These are phyloP conservation scores for Cylloceria caligata DNA, from an alignment of 2,888 invertebrate genomes.

Conservation along the genomic window DNA sequence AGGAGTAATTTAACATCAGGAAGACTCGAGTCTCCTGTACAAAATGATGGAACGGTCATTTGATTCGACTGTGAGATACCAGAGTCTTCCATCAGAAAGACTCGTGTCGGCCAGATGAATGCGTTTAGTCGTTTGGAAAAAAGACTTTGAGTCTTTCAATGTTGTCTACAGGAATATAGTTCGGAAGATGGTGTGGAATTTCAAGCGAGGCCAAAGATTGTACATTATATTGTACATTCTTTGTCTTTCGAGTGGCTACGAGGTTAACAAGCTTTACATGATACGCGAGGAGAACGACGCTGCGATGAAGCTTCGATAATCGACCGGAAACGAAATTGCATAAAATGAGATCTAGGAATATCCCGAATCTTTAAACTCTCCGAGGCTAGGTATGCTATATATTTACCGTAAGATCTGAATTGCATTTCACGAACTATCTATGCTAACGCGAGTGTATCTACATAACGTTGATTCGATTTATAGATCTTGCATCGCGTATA, in stretches of 20 bases:
- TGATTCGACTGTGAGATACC: too few species aligned
- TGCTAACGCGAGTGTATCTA: conserved; percentile 40
- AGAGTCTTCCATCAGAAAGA: too few species aligned
- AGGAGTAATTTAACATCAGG: too few species aligned
- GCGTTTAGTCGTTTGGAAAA: too few species aligned
- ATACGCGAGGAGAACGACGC: background rate
- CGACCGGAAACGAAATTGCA: background rate
- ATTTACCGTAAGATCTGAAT: background rate
- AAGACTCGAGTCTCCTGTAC: too few species aligned
- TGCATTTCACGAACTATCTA: conserved; percentile 32
- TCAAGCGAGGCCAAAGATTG: background rate
- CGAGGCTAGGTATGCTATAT: background rate
- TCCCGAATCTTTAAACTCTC: background rate
- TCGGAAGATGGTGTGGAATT: background rate
- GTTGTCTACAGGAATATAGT: too few species aligned
- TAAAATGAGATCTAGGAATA: background rate
- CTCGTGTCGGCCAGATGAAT: too few species aligned
- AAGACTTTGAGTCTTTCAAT: too few species aligned
- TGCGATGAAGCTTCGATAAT: background rate
- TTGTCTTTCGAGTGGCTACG: background rate
- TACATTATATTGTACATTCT: background rate
- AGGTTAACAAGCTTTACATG: background rate
- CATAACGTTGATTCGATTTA: conserved; percentile 40
- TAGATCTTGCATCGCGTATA: background rate
- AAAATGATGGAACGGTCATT: too few species aligned